phyloP scores from a whole-genome alignment of 2,797 vertebrate species.

The Malacoctenus gilli region DNA sequence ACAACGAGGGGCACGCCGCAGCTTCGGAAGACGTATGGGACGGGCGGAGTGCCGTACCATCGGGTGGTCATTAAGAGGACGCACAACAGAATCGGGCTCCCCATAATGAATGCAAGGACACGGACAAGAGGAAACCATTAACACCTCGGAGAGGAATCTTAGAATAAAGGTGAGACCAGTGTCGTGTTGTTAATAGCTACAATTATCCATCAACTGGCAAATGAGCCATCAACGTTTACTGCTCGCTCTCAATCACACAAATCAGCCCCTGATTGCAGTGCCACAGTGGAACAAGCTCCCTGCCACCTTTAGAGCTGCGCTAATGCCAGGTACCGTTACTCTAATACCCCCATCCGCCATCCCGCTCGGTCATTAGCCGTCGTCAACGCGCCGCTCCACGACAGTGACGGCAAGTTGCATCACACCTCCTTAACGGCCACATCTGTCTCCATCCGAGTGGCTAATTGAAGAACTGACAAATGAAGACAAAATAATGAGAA shows the following conservation, averaged over 20 bases:
- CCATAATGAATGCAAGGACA: conserved; percentile 67
- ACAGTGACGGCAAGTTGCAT: conserved; percentile 12
- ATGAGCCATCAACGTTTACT: conserved; percentile 71
- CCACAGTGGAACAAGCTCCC: conserved; percentile 46
- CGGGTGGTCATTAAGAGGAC: conserved; percentile 57
- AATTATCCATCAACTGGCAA: conserved; percentile 73
- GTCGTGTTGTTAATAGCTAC: conserved; percentile 72
- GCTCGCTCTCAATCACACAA: conserved; percentile 69
- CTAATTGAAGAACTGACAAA: conserved; percentile 8
- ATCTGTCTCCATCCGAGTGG: conserved; percentile 8
- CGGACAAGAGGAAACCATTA: conserved; percentile 66
- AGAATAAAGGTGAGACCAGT: conserved; percentile 71
- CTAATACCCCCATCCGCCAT: conserved; percentile 46
- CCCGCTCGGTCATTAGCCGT: conserved; percentile 37
- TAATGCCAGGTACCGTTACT: conserved; percentile 40
- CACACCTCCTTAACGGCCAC: not conserved
- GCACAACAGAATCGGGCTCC: conserved; percentile 42
- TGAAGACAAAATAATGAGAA: not conserved
- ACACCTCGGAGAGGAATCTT: conserved; percentile 59
- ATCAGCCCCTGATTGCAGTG: conserved; percentile 65
- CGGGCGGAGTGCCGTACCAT: conserved; percentile 22
- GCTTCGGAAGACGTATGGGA: conserved; percentile 34
- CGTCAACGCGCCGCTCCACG: conserved; percentile 17
- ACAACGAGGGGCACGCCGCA: not conserved
- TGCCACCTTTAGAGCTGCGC: conserved; percentile 42